Percentiles rank a stretch among this genome's conserved stretches.
Evolutionary conservation across 2,113 vertebrate genomes (phyloP).

Genomic region (Scalopus aquaticus): DNA sequence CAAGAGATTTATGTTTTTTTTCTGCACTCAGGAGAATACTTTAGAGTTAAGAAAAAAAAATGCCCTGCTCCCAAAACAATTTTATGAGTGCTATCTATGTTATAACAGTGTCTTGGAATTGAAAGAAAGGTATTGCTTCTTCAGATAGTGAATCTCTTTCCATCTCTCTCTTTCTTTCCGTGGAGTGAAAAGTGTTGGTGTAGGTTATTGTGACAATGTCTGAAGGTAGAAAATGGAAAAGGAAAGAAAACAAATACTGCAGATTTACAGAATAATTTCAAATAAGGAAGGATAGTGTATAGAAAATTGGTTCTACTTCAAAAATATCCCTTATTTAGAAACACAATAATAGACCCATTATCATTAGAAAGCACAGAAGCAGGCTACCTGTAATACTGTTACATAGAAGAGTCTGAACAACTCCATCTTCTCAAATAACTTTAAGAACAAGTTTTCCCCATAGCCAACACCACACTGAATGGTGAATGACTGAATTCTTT

Average conservation of each 20-base stretch:
- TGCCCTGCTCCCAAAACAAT: background rate
- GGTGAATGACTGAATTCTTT: no score
- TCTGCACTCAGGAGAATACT: background rate
- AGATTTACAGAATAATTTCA: slow-evolving; percentile 21
- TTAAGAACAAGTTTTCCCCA: background rate
- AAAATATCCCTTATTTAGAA: background rate
- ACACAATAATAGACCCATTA: background rate
- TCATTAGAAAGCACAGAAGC: background rate
- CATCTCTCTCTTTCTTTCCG: background rate
- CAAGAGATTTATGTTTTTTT: background rate
- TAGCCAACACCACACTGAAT: no score
- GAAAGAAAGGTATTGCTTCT: background rate
- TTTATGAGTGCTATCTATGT: slow-evolving; percentile 40
- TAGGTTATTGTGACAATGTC: background rate
- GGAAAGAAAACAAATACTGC: background rate
- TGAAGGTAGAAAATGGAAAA: background rate
- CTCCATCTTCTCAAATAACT: background rate
- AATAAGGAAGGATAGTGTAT: background rate
- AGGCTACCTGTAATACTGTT: background rate
- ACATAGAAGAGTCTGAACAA: background rate
- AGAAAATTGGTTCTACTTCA: background rate
- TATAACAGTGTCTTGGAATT: background rate
- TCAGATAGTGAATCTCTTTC: background rate
- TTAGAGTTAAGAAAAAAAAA: background rate
- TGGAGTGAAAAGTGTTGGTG: background rate